Evolutionary conservation across 2,797 vertebrate species (phyloP).

Genomic region (Chromobotia macracanthus): DNA sequence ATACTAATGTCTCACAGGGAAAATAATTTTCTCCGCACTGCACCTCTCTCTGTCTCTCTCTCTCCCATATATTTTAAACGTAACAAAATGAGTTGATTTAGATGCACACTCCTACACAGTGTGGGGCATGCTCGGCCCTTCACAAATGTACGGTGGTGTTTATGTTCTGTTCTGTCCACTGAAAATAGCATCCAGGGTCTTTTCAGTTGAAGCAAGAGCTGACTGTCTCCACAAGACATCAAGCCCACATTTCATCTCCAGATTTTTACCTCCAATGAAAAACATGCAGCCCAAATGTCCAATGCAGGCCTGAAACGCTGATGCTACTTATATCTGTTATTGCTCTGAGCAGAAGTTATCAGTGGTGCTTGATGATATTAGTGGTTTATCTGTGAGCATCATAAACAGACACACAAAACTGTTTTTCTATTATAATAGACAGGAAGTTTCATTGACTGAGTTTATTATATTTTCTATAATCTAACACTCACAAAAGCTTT

Average conservation of each 20-base stretch:
- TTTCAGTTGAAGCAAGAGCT: constrained; percentile 24
- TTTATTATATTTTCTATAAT: too few species aligned
- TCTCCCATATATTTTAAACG: constrained; percentile 44
- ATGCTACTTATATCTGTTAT: not conserved
- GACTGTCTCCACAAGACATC: constrained; percentile 1
- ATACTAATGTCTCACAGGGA: constrained; percentile 5
- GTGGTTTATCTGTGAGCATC: not conserved
- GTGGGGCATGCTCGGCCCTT: not conserved
- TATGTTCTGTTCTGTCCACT: constrained; percentile 21
- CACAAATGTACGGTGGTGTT: constrained; percentile 32
- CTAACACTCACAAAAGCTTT: not conserved
- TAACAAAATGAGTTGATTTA: constrained; percentile 49
- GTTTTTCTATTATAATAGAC: too few species aligned
- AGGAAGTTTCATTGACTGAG: too few species aligned
- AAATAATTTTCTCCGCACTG: not conserved
- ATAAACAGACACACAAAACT: not conserved
- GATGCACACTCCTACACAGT: constrained; percentile 20
- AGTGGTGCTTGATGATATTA: not conserved
- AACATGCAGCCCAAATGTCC: constrained; percentile 19
- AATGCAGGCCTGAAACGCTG: not conserved
- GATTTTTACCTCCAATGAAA: constrained; percentile 6
- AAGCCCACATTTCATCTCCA: constrained; percentile 30
- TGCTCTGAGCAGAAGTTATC: constrained; percentile 20
- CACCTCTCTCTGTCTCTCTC: not conserved
- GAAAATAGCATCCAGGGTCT: constrained; percentile 24